These are phyloP conservation scores for Ophion ventricosus DNA, from an alignment of 2,888 invertebrate species.

Conservation along the genomic window DNA sequence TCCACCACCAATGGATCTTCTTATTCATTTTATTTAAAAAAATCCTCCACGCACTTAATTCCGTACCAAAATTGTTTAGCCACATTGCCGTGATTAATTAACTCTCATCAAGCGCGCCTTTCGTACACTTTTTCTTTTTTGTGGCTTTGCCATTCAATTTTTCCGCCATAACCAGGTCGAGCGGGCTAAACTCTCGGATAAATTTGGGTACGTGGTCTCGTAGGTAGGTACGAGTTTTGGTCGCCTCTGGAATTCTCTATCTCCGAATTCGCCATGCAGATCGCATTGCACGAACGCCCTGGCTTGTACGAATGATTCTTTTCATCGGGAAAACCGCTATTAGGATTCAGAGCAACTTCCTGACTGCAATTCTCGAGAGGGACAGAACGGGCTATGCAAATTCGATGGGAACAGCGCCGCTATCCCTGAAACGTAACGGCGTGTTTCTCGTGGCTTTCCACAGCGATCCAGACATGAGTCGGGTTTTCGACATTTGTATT, in stretches of 20 bases:
- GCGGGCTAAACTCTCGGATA: constrained; percentile 18
- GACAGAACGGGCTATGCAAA: constrained; percentile 74
- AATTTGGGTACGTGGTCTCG: constrained; percentile 14
- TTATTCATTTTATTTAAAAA: too few species aligned
- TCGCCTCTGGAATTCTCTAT: constrained; percentile 28
- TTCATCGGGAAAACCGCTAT: constrained; percentile 72
- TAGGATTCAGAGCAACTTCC: constrained; percentile 76
- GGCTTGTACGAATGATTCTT: constrained; percentile 71
- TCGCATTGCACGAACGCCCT: constrained; percentile 66
- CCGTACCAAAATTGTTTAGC: too few species aligned
- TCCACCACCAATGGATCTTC: too few species aligned
- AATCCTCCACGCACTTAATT: too few species aligned
- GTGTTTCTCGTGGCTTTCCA: constrained; percentile 54
- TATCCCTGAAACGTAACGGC: constrained; percentile 47
- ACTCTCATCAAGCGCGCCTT: not conserved
- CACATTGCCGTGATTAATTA: too few species aligned
- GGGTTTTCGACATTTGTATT: constrained; percentile 37
- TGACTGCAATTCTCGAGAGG: constrained; percentile 73
- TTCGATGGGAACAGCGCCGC: constrained; percentile 70
- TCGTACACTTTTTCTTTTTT: not conserved
- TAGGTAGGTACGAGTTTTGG: constrained; percentile 4
- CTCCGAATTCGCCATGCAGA: constrained; percentile 60
- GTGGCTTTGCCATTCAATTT: not conserved
- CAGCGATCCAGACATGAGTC: constrained; percentile 40
- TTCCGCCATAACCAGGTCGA: not conserved